Evolutionary conservation across 37 sponge, comb jelly and placozoan species (phyloP).

Genomic region (Crambe crambe): DNA sequence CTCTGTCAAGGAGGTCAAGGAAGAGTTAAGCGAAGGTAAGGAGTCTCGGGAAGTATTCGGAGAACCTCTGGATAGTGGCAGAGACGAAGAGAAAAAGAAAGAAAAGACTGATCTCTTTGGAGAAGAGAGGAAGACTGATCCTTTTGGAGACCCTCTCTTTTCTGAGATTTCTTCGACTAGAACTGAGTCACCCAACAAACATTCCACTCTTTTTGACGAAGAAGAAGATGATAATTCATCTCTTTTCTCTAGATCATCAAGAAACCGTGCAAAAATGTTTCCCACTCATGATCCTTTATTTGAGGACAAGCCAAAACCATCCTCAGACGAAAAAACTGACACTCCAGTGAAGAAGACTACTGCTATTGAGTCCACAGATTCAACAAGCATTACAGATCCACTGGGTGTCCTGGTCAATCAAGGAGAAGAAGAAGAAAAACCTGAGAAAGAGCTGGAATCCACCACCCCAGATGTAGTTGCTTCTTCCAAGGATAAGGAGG

Average conservation of each 20-base stretch:
- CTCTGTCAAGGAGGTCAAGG: neutral
- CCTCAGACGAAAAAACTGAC: neutral
- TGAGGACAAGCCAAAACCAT: neutral
- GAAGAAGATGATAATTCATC: neutral
- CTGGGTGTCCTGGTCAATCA: neutral
- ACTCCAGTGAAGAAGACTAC: neutral
- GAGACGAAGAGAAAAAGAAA: neutral
- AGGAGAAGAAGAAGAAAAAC: neutral
- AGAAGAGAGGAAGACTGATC: neutral
- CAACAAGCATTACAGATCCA: neutral
- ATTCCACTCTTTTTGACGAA: neutral
- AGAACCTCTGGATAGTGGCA: neutral
- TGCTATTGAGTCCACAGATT: neutral
- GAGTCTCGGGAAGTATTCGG: neutral
- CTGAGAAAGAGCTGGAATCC: neutral
- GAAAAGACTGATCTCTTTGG: neutral
- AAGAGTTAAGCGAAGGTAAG: neutral
- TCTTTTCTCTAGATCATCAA: neutral
- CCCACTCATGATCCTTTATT: neutral
- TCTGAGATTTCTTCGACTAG: neutral
- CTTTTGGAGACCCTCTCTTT: slow-evolving; percentile 1
- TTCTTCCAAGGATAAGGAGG: neutral
- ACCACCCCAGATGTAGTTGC: neutral
- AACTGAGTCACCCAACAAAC: neutral
- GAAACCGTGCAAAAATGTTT: neutral